Conservation (phyloP, 2,888 invertebrate species). For the Holacanthella duospinosa region DNA sequence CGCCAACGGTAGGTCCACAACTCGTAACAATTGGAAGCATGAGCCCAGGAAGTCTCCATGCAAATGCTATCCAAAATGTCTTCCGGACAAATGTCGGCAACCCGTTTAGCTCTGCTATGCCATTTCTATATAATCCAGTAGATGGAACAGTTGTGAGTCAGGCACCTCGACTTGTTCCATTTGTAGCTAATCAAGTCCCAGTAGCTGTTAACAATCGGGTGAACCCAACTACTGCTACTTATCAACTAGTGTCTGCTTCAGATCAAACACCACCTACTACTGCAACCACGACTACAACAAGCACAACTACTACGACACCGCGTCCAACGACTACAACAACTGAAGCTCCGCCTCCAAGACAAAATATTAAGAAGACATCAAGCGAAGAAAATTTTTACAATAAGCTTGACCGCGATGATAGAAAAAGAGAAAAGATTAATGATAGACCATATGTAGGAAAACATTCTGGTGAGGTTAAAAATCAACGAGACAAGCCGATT, state of each 20-base stretch:
- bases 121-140: constrained; percentile 9
- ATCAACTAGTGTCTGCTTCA: not conserved
- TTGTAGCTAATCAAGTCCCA: too few species aligned
- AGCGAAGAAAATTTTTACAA: not conserved
- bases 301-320: not conserved
- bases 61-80: constrained; percentile 18
- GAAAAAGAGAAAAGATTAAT: not conserved
- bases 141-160: not conserved
- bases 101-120: not conserved
- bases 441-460: constrained; percentile 7
- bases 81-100: constrained; percentile 12
- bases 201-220: constrained; percentile 8
- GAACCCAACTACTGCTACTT: not conserved
- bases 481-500: not conserved
- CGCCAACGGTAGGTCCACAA: not conserved
- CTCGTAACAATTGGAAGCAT: not conserved
- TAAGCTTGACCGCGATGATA: not conserved
- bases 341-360: constrained; percentile 8
- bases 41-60: constrained; percentile 13
- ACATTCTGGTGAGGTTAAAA: not conserved
- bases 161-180: constrained; percentile 12
- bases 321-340: not conserved
- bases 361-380: not conserved
- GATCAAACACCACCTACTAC: not conserved
- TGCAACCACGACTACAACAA: not conserved